Base-by-base conservation (phyloP, 1,140 invertebrate genomes). In the Telenomus remus region DNA sequence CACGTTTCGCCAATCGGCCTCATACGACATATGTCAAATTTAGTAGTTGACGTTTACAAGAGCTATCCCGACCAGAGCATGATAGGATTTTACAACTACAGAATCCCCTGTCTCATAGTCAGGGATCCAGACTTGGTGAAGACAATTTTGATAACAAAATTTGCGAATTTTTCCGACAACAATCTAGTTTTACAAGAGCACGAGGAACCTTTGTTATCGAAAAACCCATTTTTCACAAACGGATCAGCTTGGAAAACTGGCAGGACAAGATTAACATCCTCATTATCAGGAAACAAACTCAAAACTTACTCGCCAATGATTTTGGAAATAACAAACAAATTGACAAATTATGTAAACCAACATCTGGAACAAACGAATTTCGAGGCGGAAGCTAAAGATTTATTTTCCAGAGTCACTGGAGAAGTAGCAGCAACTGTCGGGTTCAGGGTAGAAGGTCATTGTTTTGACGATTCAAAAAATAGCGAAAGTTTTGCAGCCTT, bases 61-160 rank as follows among this genome's bases (percentile, higher is more conserved):
- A 51, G 39, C 1, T 7, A 61, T 35, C 13, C 50, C 6, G 15
- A 68, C n/a, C 8, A 11, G 1, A 83, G 81, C 49, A 82, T 83
- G 79, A 69, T 83, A 0, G 85, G 85, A 0, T 82, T 84, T 19
- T 87, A 82, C 53, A 48, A 81, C 4, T 73, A 83, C 15, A 66
- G 42, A n/a, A 76, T 14, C 0, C 85, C 85, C 0, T 48, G 56
- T 6, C 54, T 88, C 2, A 12, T 89, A 5, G 6, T 87, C 0
- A 73, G 82, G 11, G 83, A 88, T 55, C 83, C 82, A 1, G 81
- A 85, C 56, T 16, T 87, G 0, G 68, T 88, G 0, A 84, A 86
- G 51, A 81, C 43, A 8, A 73, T 88, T 0, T 8, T 88, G 0
- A 78, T 84, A 5, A 84, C 81, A 9, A 82, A 86, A 37, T 89